Base-by-base conservation (phyloP, 1,140 invertebrate species). In the Pseudachorutes palmiensis region DNA sequence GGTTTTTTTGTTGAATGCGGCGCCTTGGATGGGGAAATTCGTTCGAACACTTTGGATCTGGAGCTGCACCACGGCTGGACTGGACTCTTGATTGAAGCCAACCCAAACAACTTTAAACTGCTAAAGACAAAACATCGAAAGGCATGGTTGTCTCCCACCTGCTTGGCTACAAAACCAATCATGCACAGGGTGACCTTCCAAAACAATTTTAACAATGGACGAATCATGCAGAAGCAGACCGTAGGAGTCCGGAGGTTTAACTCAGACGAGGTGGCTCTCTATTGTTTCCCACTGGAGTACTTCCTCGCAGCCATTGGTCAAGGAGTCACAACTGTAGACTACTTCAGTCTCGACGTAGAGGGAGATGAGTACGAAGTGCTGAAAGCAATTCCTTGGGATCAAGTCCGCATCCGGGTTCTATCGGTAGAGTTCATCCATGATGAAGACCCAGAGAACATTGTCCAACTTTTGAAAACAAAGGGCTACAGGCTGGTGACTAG, bases 281-380 rank as follows among this genome's bases (percentile, higher is more conserved):
- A 31, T 9, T 61, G 59, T 32, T 61, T 61, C 29, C 30, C 59
- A 61, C 14, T 61, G 19, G 24, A 29, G 5, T 30, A 19, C 14
- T 30, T 61, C 2, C 14, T 61, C 12, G 12, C 9, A 28, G 24
- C 59, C 19, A 14, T 61, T 12, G 29, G 29, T n/a, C n/a, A n/a
- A n/a, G n/a, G n/a, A 12, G 59, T 77, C 2, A 77, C 74, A 22
- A 74, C 75, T 1, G 70, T 81, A 3, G 77, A 81, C 74, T 81
- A 81, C 70, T 79, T 81, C 22, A 81, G 80, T 72, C 74, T 81
- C 5, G 81, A 81, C 66, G 74, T 83, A 2, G 82, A 83, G 74
- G 82, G 82, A 30, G 76, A 76, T 49, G 82, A 82, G 68, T 74
- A 82, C 19, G 77, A 83, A 65, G 79, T 83, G 5, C 70, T 83